Base-by-base conservation (phyloP, 1,140 invertebrate genomes). In the Lerema accius region DNA sequence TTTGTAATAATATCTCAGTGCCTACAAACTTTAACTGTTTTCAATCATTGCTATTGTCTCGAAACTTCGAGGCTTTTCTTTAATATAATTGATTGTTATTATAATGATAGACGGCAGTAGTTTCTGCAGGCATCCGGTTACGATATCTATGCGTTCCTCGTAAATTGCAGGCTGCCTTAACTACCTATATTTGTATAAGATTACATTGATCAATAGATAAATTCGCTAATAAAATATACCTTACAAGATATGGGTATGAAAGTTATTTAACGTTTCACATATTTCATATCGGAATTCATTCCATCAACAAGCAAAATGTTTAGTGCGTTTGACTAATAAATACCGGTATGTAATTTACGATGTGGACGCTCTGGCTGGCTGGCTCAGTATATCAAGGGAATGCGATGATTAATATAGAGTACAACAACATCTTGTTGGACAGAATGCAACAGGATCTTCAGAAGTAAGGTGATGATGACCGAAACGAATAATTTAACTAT, bases 191-290 rank as follows among this genome's bases (percentile, higher is more conserved):
- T 58, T 58, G 45, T 58, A 46, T 46, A 10, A 15, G 39, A 46
- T 59, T 59, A 59, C 43, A 59, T 59, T 48, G 55, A 59, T 59
- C 55, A 59, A 58, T n/a, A n/a, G n/a, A 59, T 59, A 48, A 45
- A 32, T 48, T 59, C 19, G 43, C 55, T 32, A 48, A 59, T 59
- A 46, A 59, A 59, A 46, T 59, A 48, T 37, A 46, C 37, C 16
- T 59, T 59, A 59, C 55, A 59, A 59, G 42, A 46, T 32, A 49
- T 42, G 19, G 32, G 17, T 19, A 61, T n/a, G 58, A 61, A 61
- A 61, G 58, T 40, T 61, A 43, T 61, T 61, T 50, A 50, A 59
- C n/a, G 55, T 11, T 23, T 50, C 26, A 61, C 58, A 43, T 61
- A 50, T 61, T 61, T 49, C 46, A 59, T 35, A 46, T 59, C 16